Percentiles rank a stretch among this genome's conserved stretches.
Evolutionary conservation across 35 echinoderm and acorn worm genomes (phyloP).

Genomic region (Strongylocentrotus purpuratus): DNA sequence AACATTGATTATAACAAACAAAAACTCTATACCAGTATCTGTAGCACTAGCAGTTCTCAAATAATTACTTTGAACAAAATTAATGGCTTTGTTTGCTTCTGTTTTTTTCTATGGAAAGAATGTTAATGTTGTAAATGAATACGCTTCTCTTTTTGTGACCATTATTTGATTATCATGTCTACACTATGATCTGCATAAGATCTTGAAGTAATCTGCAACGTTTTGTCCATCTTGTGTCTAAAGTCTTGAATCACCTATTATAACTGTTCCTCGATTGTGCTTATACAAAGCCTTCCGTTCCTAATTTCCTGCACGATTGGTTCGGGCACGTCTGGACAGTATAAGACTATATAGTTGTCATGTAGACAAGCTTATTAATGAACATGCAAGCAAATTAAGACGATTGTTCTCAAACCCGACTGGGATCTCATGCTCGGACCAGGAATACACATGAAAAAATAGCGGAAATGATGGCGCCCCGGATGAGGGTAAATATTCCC

Average conservation of each 20-base stretch:
- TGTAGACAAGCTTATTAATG: neutral
- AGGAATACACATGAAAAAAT: neutral
- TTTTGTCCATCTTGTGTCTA: no score
- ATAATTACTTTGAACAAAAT: no score
- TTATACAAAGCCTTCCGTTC: no score
- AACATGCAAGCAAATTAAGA: constrained; percentile 4
- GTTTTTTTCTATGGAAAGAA: no score
- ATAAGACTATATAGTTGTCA: neutral
- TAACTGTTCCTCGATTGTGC: no score
- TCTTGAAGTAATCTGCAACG: neutral
- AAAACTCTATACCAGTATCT: no score
- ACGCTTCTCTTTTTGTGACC: no score
- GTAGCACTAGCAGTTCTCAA: no score
- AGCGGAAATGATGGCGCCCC: constrained; percentile 30
- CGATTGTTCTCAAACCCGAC: neutral
- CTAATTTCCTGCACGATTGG: neutral
- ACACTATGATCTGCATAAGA: neutral
- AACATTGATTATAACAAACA: neutral
- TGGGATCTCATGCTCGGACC: neutral
- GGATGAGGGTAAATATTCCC: constrained; percentile 5
- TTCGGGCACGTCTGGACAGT: neutral
- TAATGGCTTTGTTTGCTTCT: no score
- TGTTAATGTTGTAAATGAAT: no score
- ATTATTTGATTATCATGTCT: neutral
- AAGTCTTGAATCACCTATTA: no score